These are phyloP conservation scores for Urocitellus parryii DNA, from an alignment of 2,113 vertebrate genomes.

Conservation along the genomic window DNA sequence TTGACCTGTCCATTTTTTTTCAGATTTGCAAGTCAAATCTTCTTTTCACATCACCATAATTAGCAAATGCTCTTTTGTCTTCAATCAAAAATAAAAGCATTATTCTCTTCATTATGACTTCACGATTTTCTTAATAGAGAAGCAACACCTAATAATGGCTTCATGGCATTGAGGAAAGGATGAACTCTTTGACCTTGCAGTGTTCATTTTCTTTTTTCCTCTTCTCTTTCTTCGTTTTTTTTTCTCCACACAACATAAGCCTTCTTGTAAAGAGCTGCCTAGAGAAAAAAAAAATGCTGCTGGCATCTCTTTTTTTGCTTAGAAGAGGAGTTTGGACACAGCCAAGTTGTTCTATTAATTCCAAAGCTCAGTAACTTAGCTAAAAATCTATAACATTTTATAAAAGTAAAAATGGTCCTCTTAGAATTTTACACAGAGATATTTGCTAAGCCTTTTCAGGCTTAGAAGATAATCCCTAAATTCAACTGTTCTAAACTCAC, in stretches of 20 bases:
- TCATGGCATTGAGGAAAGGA: background rate
- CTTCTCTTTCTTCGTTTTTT: background rate
- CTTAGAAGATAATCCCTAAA: conserved; percentile 43
- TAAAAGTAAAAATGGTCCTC: conserved; percentile 6
- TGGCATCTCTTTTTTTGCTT: background rate
- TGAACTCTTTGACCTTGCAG: background rate
- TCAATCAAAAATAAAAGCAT: background rate
- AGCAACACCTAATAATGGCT: background rate
- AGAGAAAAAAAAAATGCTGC: background rate
- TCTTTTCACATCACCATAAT: background rate
- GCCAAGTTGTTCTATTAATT: conserved; percentile 49
- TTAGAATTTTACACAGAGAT: conserved; percentile 56
- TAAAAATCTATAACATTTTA: conserved; percentile 44
- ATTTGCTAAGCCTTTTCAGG: conserved; percentile 41
- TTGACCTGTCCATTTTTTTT: background rate
- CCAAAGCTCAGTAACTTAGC: background rate
- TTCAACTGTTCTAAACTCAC: background rate
- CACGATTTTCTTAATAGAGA: background rate
- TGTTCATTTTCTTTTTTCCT: background rate
- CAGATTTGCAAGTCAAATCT: background rate
- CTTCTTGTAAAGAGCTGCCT: background rate
- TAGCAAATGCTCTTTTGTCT: background rate
- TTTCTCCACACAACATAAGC: background rate
- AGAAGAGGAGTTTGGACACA: background rate
- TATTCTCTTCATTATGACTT: background rate